Base-by-base conservation (phyloP, 2,888 invertebrate species). In the Eilema depressum region DNA sequence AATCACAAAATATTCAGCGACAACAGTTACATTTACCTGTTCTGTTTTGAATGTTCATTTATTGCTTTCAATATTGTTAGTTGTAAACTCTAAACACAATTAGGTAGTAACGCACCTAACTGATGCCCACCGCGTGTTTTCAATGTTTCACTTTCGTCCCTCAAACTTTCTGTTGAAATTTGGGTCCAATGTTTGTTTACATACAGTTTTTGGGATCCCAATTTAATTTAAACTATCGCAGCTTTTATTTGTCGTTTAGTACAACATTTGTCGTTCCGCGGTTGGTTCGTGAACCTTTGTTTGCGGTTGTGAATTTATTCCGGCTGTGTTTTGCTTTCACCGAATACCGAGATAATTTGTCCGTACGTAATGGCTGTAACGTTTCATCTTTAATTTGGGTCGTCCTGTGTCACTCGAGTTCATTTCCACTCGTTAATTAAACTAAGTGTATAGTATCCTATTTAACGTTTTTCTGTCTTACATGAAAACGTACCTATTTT, bases 171-270 rank as follows among this genome's bases (percentile, higher is more conserved):
- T 73, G 74, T 79, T 75, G 69, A 77, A 80, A 89, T 88, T 89
- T 86, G 85, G 90, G 88, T 85, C 84, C 86, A 77, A 81, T 89
- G 91, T 91, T 92, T 93, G 94, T 93, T 93, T 93, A 91, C 90
- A 88, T 89, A 89, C 89, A 92, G 92, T 94, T 94, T 94, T 93
- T 93, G 94, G 93, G 89, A 82, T 80, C 88, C 90, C 91, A 94
- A 94, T 94, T 95, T 93, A 94, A 94, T 94, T 95, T 93, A 93
- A 94, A 95, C 94, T 93, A 94, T 92, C 87, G 90, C 86, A 76
- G 92, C 91, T 93, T 93, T 94, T 94, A 94, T 93, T 93, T 94
- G 93, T 93, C 94, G 92, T 93, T 94, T 93, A 93, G 91, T 90
- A 88, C 87, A 91, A 91, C 91, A 91, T 92, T 92, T 91, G 91